Conservation (phyloP, 2,113 vertebrate species). For the Phyllostomus hastatus region DNA sequence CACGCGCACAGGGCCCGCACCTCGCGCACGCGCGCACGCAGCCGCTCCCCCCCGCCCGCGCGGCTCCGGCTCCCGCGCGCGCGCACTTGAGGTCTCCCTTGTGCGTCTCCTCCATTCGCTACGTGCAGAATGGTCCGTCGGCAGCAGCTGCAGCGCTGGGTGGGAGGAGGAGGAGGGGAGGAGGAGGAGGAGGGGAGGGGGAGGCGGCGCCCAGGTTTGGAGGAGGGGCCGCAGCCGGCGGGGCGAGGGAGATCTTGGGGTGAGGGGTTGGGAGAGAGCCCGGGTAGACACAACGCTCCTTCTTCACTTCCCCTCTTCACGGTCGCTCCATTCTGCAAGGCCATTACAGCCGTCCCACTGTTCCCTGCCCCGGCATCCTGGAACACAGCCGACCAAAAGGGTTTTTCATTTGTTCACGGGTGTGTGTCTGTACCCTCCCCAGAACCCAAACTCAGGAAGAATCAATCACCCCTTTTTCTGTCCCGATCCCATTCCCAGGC, state of each 20-base stretch:
- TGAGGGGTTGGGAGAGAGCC: background rate
- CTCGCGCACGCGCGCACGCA: slow-evolving; percentile 47
- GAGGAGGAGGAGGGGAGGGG: slow-evolving; percentile 44
- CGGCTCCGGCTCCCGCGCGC: slow-evolving; percentile 68
- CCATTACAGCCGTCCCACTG: background rate
- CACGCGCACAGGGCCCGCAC: background rate
- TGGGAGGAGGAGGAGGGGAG: slow-evolving; percentile 62
- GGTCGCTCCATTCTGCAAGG: background rate
- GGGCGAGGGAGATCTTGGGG: background rate
- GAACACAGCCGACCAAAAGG: background rate
- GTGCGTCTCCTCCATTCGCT: slow-evolving; percentile 84
- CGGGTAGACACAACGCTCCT: background rate
- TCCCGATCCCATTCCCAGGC: background rate
- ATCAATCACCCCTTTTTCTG: background rate
- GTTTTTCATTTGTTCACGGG: background rate
- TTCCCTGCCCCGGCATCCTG: background rate
- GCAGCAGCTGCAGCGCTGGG: slow-evolving; percentile 80
- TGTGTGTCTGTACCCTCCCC: background rate
- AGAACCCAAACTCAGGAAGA: slow-evolving; percentile 3
- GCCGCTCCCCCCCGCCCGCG: slow-evolving; percentile 47
- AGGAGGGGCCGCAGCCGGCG: slow-evolving; percentile 70
- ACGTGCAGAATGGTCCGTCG: slow-evolving; percentile 84
- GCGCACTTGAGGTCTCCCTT: slow-evolving; percentile 78
- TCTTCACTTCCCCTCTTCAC: background rate
- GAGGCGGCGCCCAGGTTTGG: slow-evolving; percentile 66